Evolutionary conservation across 2,113 vertebrate species (phyloP), one percentile per base, ranked within the genome.

Genomic region (Pavo muticus): DNA sequence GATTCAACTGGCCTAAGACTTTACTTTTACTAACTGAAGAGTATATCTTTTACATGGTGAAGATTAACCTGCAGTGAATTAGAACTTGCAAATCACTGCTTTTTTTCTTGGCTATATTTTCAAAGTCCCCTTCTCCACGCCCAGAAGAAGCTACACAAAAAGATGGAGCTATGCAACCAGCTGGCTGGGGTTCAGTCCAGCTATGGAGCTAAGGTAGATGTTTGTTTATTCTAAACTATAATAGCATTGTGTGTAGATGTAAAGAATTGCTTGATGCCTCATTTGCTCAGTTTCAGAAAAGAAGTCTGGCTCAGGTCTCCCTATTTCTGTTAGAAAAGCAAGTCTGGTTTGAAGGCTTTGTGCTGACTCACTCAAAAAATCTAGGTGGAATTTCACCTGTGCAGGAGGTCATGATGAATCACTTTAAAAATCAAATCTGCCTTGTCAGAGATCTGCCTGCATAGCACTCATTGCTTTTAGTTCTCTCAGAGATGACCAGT

Each of bases 71-170:
- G 48, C 29, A 82, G 13, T 60, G 39, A 40, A 5, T 37, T 87
- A 87, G 25, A 78, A 30, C 29, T 68, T 0, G 0, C 6, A 80
- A 42, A 65, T 70, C 52, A 64, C n/a, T 56, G 9, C 2, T 0
- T 44, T 71, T 32, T 32, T 59, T 67, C 17, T 63, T 48, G 18
- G 47, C 70, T 6, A 3, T 45, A 6, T 78, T 78, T 92, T 68
- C 47, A 20, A 0, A 84, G 68, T 69, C 44, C 44, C 44, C 32
- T 35, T 24, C 40, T 14, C 14, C 29, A 44, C 2, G 6, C 27
- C 2, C 6, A 65, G 73, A 61, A 35, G 48, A 79, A 73, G 32
- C 30, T 21, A 11, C 47, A 50, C 17, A 50, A 50, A 69, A 54
- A 60, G 25, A 24, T 7, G 57, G 9, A 48, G 3, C 29, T 47